phyloP scores from a whole-genome alignment of 2,797 vertebrate species.

The Notoglanidium macrostoma region DNA sequence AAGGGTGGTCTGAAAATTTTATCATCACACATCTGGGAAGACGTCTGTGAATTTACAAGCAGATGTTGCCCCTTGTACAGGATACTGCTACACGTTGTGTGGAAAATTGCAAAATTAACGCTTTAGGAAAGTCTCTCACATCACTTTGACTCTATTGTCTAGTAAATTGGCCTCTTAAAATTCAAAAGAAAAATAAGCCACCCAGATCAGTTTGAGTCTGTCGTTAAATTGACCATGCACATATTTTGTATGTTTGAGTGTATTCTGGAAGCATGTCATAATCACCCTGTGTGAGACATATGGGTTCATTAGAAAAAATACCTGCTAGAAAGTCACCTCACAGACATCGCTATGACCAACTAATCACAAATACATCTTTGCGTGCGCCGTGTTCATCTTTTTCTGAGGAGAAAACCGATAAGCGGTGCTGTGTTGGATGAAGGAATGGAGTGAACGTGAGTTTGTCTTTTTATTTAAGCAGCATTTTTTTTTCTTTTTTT shows the following conservation, averaged over 20 bases:
- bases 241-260: neutral
- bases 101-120: neutral
- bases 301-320: neutral
- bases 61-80: neutral
- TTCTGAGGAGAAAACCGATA: neutral
- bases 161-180: neutral
- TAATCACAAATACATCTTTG: neutral
- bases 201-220: too few relatives aligned
- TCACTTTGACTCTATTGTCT: neutral
- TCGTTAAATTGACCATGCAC: neutral
- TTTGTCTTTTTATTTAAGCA: neutral
- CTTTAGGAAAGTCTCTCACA: neutral
- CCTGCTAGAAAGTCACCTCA: neutral
- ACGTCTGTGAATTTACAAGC: slow-evolving; percentile 12
- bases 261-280: too few relatives aligned
- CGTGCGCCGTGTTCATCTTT: neutral
- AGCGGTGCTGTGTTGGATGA: neutral
- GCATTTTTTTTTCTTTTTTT: neutral
- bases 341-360: neutral
- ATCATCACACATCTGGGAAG: neutral
- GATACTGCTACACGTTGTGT: neutral
- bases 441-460: neutral
- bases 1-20: slow-evolving; percentile 9
- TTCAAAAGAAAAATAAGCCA: too few relatives aligned
- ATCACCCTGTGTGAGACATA: neutral